Percentiles rank a stretch among this genome's conserved stretches.
phyloP scores from a whole-genome alignment of 2,888 invertebrate genomes.

The Chloromyia formosa region DNA sequence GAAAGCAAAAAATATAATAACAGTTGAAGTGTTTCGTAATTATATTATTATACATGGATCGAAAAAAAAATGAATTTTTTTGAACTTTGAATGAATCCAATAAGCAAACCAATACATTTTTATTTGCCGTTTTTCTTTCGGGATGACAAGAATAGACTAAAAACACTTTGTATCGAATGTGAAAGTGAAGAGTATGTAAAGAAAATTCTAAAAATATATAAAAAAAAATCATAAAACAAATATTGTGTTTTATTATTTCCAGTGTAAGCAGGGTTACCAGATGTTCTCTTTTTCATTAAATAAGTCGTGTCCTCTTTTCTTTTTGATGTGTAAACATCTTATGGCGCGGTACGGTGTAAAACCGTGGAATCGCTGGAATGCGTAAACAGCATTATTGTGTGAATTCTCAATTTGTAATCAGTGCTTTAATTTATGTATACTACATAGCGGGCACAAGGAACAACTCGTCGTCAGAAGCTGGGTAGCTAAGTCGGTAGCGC shows the following conservation, averaged over 20 bases:
- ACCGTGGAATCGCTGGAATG: too few species aligned
- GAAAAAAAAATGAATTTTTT: neutral
- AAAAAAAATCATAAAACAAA: neutral
- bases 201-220: conserved; percentile 6
- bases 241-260: conserved; percentile 7
- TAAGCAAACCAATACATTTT: neutral
- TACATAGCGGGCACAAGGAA: too few species aligned
- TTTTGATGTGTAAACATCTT: too few species aligned
- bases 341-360: too few species aligned
- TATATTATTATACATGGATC: neutral
- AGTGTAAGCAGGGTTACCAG: too few species aligned
- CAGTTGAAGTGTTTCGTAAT: neutral
- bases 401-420: too few species aligned
- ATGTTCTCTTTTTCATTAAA: too few species aligned
- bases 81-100: neutral
- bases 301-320: too few species aligned
- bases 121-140: neutral
- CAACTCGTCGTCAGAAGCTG: too few species aligned
- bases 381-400: too few species aligned
- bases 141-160: neutral
- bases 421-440: too few species aligned
- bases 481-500: too few species aligned
- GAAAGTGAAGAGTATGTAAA: neutral
- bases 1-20: neutral
- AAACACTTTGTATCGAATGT: neutral